Conservation (phyloP, 2,797 vertebrate species). For the Poecilia wingei region DNA sequence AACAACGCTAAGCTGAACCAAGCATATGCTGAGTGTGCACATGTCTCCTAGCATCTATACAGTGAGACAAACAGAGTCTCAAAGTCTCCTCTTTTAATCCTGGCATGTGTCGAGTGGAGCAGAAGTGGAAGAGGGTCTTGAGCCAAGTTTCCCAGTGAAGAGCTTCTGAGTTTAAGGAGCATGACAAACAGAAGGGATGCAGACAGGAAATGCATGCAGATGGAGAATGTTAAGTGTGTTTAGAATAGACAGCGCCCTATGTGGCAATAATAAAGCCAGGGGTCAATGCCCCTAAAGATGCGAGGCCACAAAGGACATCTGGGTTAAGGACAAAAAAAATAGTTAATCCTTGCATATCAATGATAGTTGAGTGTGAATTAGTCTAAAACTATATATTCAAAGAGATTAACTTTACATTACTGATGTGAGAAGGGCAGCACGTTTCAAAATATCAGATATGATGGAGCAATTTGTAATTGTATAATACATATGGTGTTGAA, state of each 20-base stretch:
- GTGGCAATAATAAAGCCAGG: slow-evolving; percentile 74
- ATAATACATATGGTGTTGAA: background rate
- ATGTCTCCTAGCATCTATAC: slow-evolving; percentile 15
- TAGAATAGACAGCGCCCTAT: slow-evolving; percentile 71
- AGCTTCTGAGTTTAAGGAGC: slow-evolving; percentile 54
- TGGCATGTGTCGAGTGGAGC: slow-evolving; percentile 45
- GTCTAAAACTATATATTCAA: background rate
- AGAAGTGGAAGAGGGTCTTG: slow-evolving; percentile 46
- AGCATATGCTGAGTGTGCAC: background rate
- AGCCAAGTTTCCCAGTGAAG: slow-evolving; percentile 40
- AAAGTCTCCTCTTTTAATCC: slow-evolving; percentile 66
- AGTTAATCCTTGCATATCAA: background rate
- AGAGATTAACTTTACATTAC: background rate
- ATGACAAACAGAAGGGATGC: slow-evolving; percentile 63
- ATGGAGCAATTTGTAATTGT: background rate
- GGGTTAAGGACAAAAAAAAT: slow-evolving; percentile 10
- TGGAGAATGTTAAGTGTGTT: slow-evolving; percentile 66
- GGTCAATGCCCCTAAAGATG: slow-evolving; percentile 67
- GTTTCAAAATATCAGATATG: background rate
- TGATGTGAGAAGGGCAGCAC: slow-evolving; percentile 6
- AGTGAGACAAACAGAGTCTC: slow-evolving; percentile 32
- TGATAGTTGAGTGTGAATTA: background rate
- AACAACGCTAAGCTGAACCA: slow-evolving; percentile 32
- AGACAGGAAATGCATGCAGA: slow-evolving; percentile 74
- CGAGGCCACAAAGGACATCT: slow-evolving; percentile 58